These are phyloP conservation scores for Pipa parva DNA, from an alignment of 2,113 vertebrate species.

Conservation along the genomic window DNA sequence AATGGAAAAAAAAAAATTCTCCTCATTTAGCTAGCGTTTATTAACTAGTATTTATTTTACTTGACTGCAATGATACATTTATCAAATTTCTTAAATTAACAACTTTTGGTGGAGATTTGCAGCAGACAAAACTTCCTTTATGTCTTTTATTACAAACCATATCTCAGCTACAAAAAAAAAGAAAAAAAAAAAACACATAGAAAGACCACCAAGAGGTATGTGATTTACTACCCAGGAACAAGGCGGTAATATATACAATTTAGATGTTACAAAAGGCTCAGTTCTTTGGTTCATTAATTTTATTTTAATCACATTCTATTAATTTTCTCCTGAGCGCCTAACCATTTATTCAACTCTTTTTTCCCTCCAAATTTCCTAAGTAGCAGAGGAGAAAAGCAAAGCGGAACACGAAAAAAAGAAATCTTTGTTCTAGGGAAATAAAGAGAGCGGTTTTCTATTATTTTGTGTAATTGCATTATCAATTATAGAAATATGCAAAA, in stretches of 20 bases:
- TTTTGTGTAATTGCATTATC: no score
- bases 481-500: no score
- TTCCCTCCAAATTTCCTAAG: no score
- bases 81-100: slow-evolving; percentile 24
- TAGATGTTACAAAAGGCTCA: background rate
- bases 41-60: no score
- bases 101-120: slow-evolving; percentile 7
- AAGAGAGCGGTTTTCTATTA: no score
- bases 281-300: slow-evolving; percentile 2
- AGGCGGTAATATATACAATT: slow-evolving; percentile 1
- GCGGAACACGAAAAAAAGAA: no score
- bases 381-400: no score
- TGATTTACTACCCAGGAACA: slow-evolving; percentile 15
- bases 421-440: no score
- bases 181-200: background rate
- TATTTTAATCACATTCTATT: slow-evolving; percentile 1
- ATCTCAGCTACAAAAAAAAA: background rate
- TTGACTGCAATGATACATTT: slow-evolving; percentile 15
- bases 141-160: slow-evolving; percentile 22
- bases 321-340: no score
- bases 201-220: slow-evolving; percentile 24
- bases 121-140: slow-evolving; percentile 2
- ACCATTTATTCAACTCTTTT: no score
- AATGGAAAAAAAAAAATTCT: no score
- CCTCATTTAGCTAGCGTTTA: no score